Evolutionary conservation across 2,797 vertebrate species (phyloP), one percentile per base, ranked within the genome.

Genomic region (Peromyscus eremicus): DNA sequence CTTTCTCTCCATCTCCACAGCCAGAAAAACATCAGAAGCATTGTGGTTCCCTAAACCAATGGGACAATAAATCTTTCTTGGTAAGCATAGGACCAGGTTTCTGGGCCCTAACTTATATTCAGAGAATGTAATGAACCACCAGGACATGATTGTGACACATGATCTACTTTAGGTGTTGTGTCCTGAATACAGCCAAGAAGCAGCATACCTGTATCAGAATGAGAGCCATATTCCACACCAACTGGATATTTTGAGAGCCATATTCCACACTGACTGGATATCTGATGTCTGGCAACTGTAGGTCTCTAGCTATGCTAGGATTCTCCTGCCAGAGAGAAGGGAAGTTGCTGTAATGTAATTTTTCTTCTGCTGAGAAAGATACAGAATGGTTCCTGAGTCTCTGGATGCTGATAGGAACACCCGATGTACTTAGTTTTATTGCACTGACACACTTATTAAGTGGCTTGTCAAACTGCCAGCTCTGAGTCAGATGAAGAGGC

Each of bases 371-470:
- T 32, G 2, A 92, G 34, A 76, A 83, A 79, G 23, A 86, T 0
- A 17, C 19, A 66, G 32, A 86, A 46, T 14, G 27, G 16, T 86
- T 85, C 60, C 64, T 55, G 43, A 17, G 12, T 1, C 27, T 64
- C 27, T 90, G 62, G 43, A 89, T 94, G 83, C 43, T 93, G 73
- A 55, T 40, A 32, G 25, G 52, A 90, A 46, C 11, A 64, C 19
- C 60, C 60, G 68, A 3, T 34, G 43, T 55, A 68, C 93, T 83
- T 82, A 89, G 85, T 87, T 89, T 82, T 29, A 70, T 71, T 49
- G 16, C 16, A n/a, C 17, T 83, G 75, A 93, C 89, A 88, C 49
- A 52, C 60, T 95, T 94, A 93, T 52, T 87, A 89, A 94, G 19
- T 17, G 23, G 29, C 60, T 82, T 43, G 70, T 57, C 68, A 89